Evolutionary conservation across 2,797 vertebrate genomes (phyloP).

Genomic region (Myripristis jacobus): DNA sequence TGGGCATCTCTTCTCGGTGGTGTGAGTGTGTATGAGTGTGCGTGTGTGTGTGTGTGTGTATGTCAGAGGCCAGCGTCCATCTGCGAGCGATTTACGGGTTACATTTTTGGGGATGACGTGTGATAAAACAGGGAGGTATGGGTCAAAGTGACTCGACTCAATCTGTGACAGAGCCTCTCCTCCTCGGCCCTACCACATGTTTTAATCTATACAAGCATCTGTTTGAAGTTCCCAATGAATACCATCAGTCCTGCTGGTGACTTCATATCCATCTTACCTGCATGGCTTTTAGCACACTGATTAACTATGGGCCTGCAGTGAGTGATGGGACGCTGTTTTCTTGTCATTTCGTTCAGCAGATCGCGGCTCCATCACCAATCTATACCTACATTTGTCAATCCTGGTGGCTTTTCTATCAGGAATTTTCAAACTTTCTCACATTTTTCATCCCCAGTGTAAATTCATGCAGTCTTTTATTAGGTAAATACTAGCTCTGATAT

Average conservation of each 20-base stretch:
- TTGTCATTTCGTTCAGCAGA: neutral
- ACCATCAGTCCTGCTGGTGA: slow-evolving; percentile 75
- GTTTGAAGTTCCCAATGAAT: slow-evolving; percentile 85
- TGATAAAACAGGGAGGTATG: slow-evolving; percentile 80
- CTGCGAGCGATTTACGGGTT: slow-evolving; percentile 82
- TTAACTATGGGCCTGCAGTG: slow-evolving; percentile 20
- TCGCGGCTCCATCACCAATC: too few species aligned
- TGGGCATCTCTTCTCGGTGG: slow-evolving; percentile 50
- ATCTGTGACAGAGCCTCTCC: slow-evolving; percentile 77
- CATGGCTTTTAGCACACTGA: slow-evolving; percentile 41
- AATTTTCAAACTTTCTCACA: neutral
- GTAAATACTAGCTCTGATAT: too few species aligned
- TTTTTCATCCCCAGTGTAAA: neutral
- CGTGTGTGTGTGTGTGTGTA: slow-evolving; percentile 41
- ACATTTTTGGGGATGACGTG: slow-evolving; percentile 79
- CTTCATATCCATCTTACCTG: slow-evolving; percentile 77
- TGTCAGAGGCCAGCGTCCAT: slow-evolving; percentile 74
- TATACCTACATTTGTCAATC: too few species aligned
- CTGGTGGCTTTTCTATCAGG: too few species aligned
- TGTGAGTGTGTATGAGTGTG: slow-evolving; percentile 13
- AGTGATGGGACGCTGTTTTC: slow-evolving; percentile 20
- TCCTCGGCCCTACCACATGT: slow-evolving; percentile 79
- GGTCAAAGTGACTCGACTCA: slow-evolving; percentile 82
- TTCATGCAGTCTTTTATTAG: too few species aligned
- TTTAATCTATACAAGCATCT: slow-evolving; percentile 83